A percentile compares a stretch with the other conserved stretches of the same genome.
These are phyloP conservation scores for Sparidentex hasta DNA, from an alignment of 2,797 vertebrate species.

Conservation along the genomic window DNA sequence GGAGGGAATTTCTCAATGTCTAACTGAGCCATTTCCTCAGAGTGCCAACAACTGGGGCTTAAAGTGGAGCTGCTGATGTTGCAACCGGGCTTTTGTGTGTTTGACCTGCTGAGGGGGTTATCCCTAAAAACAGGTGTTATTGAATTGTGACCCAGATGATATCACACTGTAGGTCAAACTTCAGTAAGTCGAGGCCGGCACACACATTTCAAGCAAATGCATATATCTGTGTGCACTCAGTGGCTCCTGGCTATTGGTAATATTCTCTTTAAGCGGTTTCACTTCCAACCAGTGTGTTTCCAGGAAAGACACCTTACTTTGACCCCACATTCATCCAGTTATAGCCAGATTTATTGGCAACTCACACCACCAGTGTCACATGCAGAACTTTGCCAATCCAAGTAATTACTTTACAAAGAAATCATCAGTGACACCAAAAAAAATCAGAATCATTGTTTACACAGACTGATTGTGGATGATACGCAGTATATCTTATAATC, in stretches of 20 bases:
- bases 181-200: slow-evolving; percentile 1
- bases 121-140: slow-evolving; percentile 19
- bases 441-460: not conserved
- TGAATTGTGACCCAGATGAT: slow-evolving; percentile 50
- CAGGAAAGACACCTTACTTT: slow-evolving; percentile 19
- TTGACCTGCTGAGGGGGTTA: slow-evolving; percentile 24
- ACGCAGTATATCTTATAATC: not conserved
- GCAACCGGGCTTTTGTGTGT: slow-evolving; percentile 42
- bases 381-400: slow-evolving; percentile 4
- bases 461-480: not conserved
- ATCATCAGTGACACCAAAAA: not conserved
- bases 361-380: not conserved
- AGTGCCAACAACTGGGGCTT: slow-evolving; percentile 22
- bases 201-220: not conserved
- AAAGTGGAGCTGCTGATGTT: slow-evolving; percentile 31
- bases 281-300: slow-evolving; percentile 56
- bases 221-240: not conserved
- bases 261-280: slow-evolving; percentile 49
- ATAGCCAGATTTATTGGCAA: not conserved
- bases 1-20: slow-evolving; percentile 36
- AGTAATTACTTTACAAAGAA: not conserved
- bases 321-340: slow-evolving; percentile 39
- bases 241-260: slow-evolving; percentile 27
- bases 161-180: slow-evolving; percentile 33
- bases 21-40: not conserved